These are phyloP conservation scores for Ovibos moschatus DNA, from an alignment of 2,113 vertebrate species.

Conservation along the genomic window DNA sequence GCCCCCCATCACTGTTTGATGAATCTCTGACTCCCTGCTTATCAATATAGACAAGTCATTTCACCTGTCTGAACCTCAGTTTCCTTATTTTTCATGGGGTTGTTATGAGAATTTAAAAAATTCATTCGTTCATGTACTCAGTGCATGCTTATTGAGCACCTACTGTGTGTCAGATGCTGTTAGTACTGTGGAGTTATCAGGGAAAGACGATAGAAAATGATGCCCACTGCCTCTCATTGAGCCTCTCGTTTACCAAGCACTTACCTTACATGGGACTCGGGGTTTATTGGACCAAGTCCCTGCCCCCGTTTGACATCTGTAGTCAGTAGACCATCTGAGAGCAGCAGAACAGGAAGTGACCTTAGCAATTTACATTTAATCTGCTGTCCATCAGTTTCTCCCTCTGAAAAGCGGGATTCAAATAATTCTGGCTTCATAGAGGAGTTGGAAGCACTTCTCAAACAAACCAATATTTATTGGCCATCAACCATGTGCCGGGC, in stretches of 20 bases:
- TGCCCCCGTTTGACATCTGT: neutral
- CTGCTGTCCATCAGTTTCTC: neutral
- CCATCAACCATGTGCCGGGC: neutral
- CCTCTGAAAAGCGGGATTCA: neutral
- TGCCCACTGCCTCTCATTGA: neutral
- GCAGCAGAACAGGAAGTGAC: neutral
- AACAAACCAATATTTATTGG: neutral
- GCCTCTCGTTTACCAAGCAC: neutral
- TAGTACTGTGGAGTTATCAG: neutral
- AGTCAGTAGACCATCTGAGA: neutral
- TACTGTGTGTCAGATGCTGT: neutral
- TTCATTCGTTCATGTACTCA: neutral
- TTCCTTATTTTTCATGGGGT: neutral
- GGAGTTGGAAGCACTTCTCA: neutral
- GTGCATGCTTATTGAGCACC: neutral
- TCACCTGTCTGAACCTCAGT: neutral
- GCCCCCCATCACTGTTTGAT: neutral
- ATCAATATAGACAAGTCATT: neutral
- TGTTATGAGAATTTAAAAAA: neutral
- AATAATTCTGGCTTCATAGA: neutral
- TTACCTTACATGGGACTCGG: fast-evolving
- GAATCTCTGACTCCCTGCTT: neutral
- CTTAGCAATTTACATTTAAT: neutral
- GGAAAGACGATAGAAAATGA: neutral
- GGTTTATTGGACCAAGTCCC: too few species aligned